A percentile compares a stretch with the other conserved stretches of the same genome.
Conservation (phyloP, 2,113 vertebrate genomes). For the Sminthopsis crassicaudata region DNA sequence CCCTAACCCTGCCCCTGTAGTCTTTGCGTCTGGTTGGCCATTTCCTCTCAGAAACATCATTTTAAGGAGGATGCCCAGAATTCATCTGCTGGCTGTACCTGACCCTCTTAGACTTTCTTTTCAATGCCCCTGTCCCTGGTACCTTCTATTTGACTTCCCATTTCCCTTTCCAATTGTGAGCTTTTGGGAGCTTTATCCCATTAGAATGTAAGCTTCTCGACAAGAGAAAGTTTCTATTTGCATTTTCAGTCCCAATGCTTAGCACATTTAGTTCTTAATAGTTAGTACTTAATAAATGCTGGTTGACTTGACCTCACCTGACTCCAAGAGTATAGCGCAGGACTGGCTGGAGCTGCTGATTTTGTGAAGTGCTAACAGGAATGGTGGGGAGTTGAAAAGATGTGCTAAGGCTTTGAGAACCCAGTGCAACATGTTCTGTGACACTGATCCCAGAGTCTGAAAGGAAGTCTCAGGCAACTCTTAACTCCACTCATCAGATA, state of each 20-base stretch:
- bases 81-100: background rate
- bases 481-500: background rate
- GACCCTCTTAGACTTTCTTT: background rate
- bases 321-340: background rate
- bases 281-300: background rate
- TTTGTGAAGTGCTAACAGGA: background rate
- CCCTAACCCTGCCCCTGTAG: background rate
- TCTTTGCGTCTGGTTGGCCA: background rate
- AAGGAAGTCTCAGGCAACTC: background rate
- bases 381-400: background rate
- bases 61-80: background rate
- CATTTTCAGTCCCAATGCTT: background rate
- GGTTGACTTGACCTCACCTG: background rate
- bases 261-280: background rate
- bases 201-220: background rate
- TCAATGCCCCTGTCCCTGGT: background rate
- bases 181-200: background rate
- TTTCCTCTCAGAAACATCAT: background rate
- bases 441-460: background rate
- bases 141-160: background rate
- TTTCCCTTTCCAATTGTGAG: background rate
- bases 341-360: background rate
- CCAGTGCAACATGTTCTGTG: background rate
- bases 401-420: background rate
- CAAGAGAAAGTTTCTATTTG: background rate